Conservation (phyloP, 2,797 vertebrate genomes). For the Diglossa cyanea region DNA sequence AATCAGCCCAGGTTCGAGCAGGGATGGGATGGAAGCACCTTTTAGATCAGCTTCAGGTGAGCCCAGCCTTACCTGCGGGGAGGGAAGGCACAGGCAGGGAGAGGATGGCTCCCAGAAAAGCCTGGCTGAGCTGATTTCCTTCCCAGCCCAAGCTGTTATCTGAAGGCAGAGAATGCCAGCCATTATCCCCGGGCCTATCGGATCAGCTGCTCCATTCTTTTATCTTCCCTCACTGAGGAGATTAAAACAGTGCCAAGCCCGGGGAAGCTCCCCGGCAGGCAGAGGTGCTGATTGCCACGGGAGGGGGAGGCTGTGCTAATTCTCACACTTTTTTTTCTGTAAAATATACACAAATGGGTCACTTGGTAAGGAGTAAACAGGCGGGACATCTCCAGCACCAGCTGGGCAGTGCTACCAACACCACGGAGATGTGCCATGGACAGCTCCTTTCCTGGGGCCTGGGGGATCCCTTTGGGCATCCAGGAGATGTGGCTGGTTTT, state of each 20-base stretch:
- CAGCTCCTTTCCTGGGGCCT: neutral
- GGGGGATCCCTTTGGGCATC: neutral
- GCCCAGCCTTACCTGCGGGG: neutral
- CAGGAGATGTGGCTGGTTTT: no score
- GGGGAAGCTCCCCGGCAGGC: neutral
- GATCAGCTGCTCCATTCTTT: constrained; percentile 23
- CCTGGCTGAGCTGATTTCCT: neutral
- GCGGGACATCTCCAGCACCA: neutral
- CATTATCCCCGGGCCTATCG: neutral
- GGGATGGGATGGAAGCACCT: accelerated
- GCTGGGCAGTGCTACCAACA: neutral
- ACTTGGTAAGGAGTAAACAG: accelerated
- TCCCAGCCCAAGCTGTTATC: neutral
- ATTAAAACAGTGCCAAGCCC: neutral
- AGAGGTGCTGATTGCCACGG: neutral
- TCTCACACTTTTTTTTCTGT: neutral
- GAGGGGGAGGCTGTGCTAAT: neutral
- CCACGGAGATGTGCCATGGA: accelerated
- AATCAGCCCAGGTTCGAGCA: neutral
- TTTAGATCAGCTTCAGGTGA: neutral
- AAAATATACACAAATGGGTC: neutral
- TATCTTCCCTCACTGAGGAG: constrained; percentile 16
- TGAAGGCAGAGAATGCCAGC: neutral
- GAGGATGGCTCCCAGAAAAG: neutral
- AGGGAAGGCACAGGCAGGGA: neutral